Conservation (phyloP, 2,888 invertebrate genomes). For the Euclidia mi region DNA sequence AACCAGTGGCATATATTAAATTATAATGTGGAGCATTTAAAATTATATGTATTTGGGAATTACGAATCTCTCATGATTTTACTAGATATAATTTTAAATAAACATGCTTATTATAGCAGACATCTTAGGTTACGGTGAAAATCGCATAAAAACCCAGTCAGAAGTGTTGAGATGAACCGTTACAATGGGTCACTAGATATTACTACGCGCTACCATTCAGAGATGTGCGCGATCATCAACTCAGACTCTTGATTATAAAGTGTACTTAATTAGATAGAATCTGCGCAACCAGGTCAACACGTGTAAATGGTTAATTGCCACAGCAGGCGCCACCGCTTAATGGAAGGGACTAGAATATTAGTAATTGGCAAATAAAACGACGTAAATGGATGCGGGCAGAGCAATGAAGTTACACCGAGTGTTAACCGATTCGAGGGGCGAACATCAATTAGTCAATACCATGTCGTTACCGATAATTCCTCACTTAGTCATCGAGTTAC, state of each 20-base stretch:
- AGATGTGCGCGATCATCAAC: constrained; percentile 34
- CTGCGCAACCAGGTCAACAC: constrained; percentile 66
- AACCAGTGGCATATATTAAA: background rate
- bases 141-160: constrained; percentile 26
- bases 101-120: background rate
- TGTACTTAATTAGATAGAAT: constrained; percentile 57
- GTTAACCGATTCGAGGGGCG: constrained; percentile 37
- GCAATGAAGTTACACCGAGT: constrained; percentile 43
- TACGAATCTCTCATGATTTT: background rate
- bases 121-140: constrained; percentile 35
- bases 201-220: constrained; percentile 15
- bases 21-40: background rate
- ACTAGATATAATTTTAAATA: no score
- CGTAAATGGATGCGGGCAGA: constrained; percentile 45
- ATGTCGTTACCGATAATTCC: constrained; percentile 58
- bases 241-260: constrained; percentile 37
- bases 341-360: constrained; percentile 59
- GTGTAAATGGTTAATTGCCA: constrained; percentile 73
- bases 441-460: constrained; percentile 58
- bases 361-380: constrained; percentile 59
- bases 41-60: no score
- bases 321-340: constrained; percentile 66
- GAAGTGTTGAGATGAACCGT: constrained; percentile 32
- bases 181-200: constrained; percentile 13
- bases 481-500: constrained; percentile 59